Base-by-base conservation (phyloP, 1,140 invertebrate species). In the Lepidurus packardi region DNA sequence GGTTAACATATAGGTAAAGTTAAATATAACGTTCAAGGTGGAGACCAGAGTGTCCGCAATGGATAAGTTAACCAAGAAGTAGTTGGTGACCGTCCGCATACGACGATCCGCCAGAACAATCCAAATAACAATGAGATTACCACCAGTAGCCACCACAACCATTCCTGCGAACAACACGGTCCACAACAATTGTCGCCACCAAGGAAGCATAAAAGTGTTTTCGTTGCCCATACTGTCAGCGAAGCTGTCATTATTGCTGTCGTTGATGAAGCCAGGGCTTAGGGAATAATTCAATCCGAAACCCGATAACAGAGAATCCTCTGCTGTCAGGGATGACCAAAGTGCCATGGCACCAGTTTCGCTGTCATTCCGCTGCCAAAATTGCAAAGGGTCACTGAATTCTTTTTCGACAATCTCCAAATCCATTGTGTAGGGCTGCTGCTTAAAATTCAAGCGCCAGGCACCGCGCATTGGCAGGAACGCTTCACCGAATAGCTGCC, bases 31-130 rank as follows among this genome's bases (percentile, higher is more conserved):
- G 84, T 98, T 98, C 78, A 98, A 86, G 0, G 93, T 92, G 0
- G 96, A 94, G 82, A 97, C 94, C 87, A 97, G 90, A 25, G 94
- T 89, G 84, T 98, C 96, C 16, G 96, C 95, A 25, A 95, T 90
- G 79, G 94, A 95, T 73, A 98, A 85, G 84, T 98, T 98, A n/a
- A 83, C 92, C 74, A 98, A 86, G 84, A 98, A 97, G 84, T 97
- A 97, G 86, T 98, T 98, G 75, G 96, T 98, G 4, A 97, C 94
- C 0, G 95, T 97, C 74, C 95, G 86, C 96, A 98, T 98, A 78
- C 94, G 87, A 79, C 93, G 90, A 86, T 97, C 93, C 16, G 93
- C 92, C 53, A 97, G 84, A 3, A 97, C 95, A 80, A 97, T 97
- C 93, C 94, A 97, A 81, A 98, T 95, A 73, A 98, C 95, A 80